Evolutionary conservation across 2,113 vertebrate genomes (phyloP).

Genomic region (Seriola rivoliana): DNA sequence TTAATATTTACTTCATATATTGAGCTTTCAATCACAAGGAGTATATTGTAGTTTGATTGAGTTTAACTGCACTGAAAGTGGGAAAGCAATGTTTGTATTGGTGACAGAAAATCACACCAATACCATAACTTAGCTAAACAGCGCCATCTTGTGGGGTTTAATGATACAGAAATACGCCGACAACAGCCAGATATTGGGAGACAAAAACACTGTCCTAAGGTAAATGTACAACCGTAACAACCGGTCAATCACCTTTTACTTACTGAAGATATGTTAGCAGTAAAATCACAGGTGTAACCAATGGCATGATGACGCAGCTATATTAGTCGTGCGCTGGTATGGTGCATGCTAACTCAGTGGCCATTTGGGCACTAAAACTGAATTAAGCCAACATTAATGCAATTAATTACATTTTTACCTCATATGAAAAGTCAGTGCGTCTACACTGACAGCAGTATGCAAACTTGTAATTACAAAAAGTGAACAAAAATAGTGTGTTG

Average conservation of each 20-base stretch:
- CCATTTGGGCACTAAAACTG: background rate
- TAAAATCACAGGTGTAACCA: background rate
- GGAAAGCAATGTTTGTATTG: background rate
- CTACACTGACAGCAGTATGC: background rate
- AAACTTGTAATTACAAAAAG: background rate
- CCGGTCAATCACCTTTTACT: too few relatives aligned
- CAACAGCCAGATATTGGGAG: background rate
- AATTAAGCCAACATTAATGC: background rate
- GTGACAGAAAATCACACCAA: background rate
- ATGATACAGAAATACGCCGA: background rate
- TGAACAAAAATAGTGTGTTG: background rate
- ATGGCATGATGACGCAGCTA: background rate
- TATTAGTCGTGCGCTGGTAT: too few relatives aligned
- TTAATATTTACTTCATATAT: background rate
- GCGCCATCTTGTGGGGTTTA: conserved; percentile 69
- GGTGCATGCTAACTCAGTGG: too few relatives aligned
- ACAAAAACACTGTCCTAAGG: background rate
- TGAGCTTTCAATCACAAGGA: background rate
- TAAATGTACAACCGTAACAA: background rate
- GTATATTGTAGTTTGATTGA: background rate
- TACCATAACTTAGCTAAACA: conserved; percentile 24
- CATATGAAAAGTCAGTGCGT: background rate
- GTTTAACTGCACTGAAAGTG: background rate
- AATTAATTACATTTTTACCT: background rate
- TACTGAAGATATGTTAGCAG: background rate